phyloP scores from a whole-genome alignment of 2,797 vertebrate species.

The Falco novaeseelandiae region DNA sequence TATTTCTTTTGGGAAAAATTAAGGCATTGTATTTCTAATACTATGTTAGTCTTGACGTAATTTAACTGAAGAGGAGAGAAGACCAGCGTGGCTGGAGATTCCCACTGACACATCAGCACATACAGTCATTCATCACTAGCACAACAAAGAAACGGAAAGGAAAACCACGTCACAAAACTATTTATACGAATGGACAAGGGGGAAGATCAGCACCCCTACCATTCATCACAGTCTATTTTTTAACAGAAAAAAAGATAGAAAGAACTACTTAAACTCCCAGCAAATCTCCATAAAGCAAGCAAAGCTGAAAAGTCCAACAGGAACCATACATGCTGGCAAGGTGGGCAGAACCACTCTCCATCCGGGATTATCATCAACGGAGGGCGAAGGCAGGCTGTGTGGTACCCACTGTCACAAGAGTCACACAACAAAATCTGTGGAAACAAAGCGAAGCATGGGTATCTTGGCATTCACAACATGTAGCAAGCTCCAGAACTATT shows the following conservation, averaged over 20 bases:
- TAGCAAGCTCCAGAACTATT: not conserved
- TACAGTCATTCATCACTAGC: not conserved
- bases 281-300: not conserved
- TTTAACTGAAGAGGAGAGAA: not conserved
- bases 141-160: not conserved
- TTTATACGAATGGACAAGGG: not conserved
- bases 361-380: slow-evolving; percentile 97
- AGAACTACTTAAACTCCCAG: not conserved
- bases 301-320: not conserved
- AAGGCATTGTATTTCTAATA: not conserved
- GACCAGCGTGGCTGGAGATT: not conserved
- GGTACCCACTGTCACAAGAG: slow-evolving; percentile 94
- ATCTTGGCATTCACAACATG: not conserved
- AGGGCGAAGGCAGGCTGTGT: slow-evolving; percentile 95
- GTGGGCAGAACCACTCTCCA: slow-evolving; percentile 98
- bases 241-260: not conserved
- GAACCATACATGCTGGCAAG: slow-evolving; percentile 91
- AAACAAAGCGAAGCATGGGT: slow-evolving; percentile 10
- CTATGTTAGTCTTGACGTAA: not conserved
- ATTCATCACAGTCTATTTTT: not conserved
- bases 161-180: not conserved
- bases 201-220: not conserved
- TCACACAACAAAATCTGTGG: slow-evolving; percentile 94
- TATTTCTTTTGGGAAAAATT: not conserved
- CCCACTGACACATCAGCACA: not conserved